Conservation (phyloP, 2,888 invertebrate species). For the Trachelus stipa region DNA sequence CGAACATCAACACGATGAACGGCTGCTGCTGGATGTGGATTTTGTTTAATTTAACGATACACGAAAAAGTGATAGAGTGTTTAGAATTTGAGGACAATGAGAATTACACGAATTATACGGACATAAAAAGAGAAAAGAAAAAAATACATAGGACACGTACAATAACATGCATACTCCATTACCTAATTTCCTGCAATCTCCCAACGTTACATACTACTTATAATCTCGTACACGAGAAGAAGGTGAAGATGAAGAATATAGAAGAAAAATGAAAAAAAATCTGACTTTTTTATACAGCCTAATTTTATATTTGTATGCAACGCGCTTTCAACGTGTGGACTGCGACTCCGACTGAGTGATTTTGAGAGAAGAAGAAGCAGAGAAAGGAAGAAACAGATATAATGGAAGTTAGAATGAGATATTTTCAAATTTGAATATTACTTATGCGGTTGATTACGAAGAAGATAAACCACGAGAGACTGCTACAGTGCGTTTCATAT, state of each 20-base stretch:
- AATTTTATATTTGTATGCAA: conserved; percentile 61
- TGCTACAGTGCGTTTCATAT: no score
- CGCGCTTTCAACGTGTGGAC: conserved; percentile 45
- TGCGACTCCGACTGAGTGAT: conserved; percentile 43
- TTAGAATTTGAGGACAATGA: no score
- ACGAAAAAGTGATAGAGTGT: conserved; percentile 4
- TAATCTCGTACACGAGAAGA: neutral
- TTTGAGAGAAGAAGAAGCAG: no score
- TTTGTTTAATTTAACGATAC: conserved; percentile 58
- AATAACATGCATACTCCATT: neutral
- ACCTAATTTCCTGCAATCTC: neutral
- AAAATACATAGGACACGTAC: conserved; percentile 15
- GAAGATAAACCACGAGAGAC: no score
- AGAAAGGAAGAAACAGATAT: no score
- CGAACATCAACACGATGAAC: conserved; percentile 47
- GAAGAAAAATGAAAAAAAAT: neutral
- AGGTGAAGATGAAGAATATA: neutral
- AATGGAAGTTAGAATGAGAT: no score
- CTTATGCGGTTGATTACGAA: no score
- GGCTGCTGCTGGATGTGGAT: conserved; percentile 49
- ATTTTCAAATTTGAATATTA: no score
- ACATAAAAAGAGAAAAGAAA: conserved; percentile 11
- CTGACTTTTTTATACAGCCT: conserved; percentile 61
- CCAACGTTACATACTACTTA: conserved; percentile 2
- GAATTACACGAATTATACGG: conserved; percentile 22